Conservation (phyloP, 2,888 invertebrate species). For the Sthenelais limicola region DNA sequence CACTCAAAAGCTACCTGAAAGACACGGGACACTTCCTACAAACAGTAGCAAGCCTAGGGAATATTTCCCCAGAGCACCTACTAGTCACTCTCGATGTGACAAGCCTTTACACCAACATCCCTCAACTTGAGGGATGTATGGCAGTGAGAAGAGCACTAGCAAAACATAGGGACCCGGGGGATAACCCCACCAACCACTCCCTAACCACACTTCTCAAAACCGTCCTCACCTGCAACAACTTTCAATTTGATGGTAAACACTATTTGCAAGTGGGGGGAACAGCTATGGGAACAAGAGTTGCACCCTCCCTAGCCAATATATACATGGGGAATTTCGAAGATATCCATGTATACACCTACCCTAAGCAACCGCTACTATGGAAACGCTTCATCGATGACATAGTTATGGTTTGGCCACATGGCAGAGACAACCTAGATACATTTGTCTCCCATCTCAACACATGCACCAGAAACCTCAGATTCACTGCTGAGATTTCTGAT, state of each 20-base stretch:
- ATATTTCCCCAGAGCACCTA: no score
- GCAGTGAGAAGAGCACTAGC: neutral
- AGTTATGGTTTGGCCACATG: neutral
- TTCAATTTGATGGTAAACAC: conserved; percentile 27
- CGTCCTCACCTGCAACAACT: conserved; percentile 16
- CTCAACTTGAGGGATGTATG: conserved; percentile 1
- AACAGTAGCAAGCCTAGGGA: no score
- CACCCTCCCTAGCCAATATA: conserved; percentile 19
- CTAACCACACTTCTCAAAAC: neutral
- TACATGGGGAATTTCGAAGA: conserved; percentile 19
- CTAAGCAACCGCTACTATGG: conserved; percentile 2
- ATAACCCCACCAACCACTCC: neutral
- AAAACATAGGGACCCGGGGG: neutral
- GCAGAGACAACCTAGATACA: neutral
- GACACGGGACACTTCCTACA: conserved; percentile 9
- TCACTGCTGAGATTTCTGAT: neutral
- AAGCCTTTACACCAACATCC: conserved; percentile 24
- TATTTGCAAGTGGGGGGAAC: conserved; percentile 13
- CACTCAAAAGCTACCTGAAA: neutral
- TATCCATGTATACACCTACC: neutral
- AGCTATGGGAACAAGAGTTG: conserved; percentile 30
- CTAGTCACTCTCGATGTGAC: conserved; percentile 16
- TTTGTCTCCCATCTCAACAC: conserved; percentile 11
- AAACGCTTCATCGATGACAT: conserved; percentile 25
- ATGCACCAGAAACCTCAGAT: neutral